Evolutionary conservation across 2,797 vertebrate species (phyloP).

Genomic region (Galago senegalensis): DNA sequence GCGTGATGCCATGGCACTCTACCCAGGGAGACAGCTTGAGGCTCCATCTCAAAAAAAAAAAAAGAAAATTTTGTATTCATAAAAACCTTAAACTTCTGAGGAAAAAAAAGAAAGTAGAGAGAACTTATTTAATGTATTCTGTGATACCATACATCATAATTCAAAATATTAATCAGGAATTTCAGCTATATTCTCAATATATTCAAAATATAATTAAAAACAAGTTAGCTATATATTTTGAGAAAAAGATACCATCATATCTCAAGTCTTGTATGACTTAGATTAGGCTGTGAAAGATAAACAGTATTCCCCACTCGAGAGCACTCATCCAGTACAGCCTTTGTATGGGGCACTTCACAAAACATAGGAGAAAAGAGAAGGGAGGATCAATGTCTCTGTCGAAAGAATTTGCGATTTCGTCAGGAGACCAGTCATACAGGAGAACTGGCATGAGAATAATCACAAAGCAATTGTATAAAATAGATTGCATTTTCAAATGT

Average conservation of each 20-base stretch:
- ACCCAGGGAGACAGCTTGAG: too few relatives aligned
- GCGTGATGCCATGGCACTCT: too few relatives aligned
- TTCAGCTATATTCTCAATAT: background rate
- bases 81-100: background rate
- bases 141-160: background rate
- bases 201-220: conserved; percentile 15
- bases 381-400: background rate
- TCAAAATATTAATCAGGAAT: conserved; percentile 26
- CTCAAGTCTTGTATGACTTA: background rate
- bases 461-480: background rate
- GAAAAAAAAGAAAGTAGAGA: background rate
- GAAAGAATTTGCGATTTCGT: background rate
- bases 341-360: background rate
- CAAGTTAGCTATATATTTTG: background rate
- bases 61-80: conserved; percentile 27
- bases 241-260: background rate
- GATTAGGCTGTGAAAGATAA: conserved; percentile 31
- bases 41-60: too few relatives aligned
- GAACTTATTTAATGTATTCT: background rate
- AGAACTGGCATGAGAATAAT: background rate
- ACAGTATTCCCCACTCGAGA: background rate
- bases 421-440: background rate
- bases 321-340: background rate
- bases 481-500: conserved; percentile 15
- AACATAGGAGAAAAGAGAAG: background rate